Percentiles rank a stretch among this genome's conserved stretches.
Evolutionary conservation across 2,888 invertebrate genomes (phyloP).

Genomic region (Lochmaea crataegi): DNA sequence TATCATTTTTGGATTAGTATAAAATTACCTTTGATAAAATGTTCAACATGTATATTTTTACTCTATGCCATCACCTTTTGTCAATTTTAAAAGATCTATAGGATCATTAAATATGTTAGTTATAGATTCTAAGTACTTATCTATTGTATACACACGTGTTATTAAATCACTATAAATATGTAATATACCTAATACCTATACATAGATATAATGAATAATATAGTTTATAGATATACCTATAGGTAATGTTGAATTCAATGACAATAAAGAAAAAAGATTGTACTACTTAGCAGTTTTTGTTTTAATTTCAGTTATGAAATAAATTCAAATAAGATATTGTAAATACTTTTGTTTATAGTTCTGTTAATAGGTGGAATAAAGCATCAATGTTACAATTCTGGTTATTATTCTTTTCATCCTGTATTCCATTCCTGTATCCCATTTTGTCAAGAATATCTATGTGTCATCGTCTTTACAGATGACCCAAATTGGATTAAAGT

Average conservation of each 20-base stretch:
- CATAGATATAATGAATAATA: background rate
- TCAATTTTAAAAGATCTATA: conserved; percentile 24
- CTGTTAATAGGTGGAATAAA: conserved; percentile 50
- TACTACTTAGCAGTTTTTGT: conserved; percentile 6
- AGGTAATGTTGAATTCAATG: conserved; percentile 22
- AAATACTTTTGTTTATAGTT: conserved; percentile 44
- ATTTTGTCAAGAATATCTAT: too few species aligned
- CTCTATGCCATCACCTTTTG: conserved; percentile 26
- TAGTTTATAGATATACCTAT: background rate
- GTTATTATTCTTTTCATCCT: background rate
- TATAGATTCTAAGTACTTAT: conserved; percentile 8
- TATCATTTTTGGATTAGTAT: background rate
- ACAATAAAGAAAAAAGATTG: conserved; percentile 32
- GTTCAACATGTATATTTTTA: too few species aligned
- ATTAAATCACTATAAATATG: conserved; percentile 26
- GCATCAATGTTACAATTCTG: conserved; percentile 39
- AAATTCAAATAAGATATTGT: conserved; percentile 20
- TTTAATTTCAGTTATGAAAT: conserved; percentile 1
- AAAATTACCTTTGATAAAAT: too few species aligned
- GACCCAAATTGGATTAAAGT: too few species aligned
- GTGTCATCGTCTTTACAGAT: too few species aligned
- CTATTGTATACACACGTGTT: conserved; percentile 26
- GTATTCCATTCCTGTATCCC: too few species aligned
- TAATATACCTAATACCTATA: conserved; percentile 23
- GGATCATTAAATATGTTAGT: background rate